Evolutionary conservation across 2,113 vertebrate genomes (phyloP).

Genomic region (Macrotus californicus): DNA sequence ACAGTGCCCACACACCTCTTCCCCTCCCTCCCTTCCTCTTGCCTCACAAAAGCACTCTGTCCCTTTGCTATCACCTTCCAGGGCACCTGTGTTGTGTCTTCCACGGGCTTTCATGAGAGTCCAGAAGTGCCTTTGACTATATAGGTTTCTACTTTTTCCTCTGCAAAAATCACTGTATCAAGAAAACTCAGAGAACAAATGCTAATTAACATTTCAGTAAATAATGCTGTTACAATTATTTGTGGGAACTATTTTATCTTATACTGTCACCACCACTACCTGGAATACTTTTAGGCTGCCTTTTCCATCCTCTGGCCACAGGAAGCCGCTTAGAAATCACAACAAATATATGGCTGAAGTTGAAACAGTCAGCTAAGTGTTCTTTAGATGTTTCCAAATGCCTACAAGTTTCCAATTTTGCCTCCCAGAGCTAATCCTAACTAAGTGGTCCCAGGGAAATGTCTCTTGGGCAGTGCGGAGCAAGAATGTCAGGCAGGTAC

Average conservation of each 20-base stretch:
- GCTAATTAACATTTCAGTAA: neutral
- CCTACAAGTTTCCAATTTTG: neutral
- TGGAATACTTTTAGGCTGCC: neutral
- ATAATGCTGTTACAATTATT: neutral
- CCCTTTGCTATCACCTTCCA: neutral
- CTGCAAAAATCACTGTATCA: neutral
- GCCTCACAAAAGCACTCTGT: neutral
- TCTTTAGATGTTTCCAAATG: neutral
- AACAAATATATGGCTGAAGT: neutral
- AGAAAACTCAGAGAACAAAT: conserved; percentile 14
- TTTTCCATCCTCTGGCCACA: neutral
- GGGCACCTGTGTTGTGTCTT: neutral
- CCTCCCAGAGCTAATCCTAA: neutral
- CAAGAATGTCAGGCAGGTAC: neutral
- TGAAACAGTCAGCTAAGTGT: neutral
- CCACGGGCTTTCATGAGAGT: neutral
- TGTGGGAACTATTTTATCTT: neutral
- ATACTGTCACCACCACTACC: neutral
- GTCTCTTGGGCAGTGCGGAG: neutral
- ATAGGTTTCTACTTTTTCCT: neutral
- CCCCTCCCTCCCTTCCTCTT: neutral
- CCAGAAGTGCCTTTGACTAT: neutral
- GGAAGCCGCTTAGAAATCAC: neutral
- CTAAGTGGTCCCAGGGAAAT: neutral
- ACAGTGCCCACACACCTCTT: neutral